Percentiles rank a stretch among this genome's conserved stretches.
Conservation (phyloP, 2,888 invertebrate genomes). For the Dioctria linearis region DNA sequence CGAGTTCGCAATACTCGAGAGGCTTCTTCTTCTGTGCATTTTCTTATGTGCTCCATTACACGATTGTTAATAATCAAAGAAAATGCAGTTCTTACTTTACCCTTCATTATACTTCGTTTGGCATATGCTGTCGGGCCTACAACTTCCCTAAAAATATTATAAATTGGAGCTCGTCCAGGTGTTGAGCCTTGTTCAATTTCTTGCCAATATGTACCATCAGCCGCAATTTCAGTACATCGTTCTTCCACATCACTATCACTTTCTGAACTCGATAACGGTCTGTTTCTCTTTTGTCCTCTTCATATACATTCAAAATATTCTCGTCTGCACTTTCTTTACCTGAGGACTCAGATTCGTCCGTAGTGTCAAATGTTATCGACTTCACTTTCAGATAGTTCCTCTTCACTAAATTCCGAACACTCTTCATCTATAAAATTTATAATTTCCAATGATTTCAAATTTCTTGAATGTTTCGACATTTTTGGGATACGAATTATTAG, state of each 20-base stretch:
- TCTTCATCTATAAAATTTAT: too few species aligned
- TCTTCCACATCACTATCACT: slow-evolving; percentile 7
- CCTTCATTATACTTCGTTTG: slow-evolving; percentile 60
- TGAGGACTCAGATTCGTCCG: slow-evolving; percentile 40
- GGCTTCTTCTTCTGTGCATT: too few species aligned
- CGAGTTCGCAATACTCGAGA: too few species aligned
- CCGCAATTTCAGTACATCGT: background rate
- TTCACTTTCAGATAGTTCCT: slow-evolving; percentile 53
- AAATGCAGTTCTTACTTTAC: slow-evolving; percentile 59
- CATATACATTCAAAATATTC: slow-evolving; percentile 48
- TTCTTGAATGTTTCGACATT: too few species aligned
- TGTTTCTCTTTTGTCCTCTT: slow-evolving; percentile 26
- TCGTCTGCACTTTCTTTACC: slow-evolving; percentile 46
- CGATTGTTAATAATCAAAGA: slow-evolving; percentile 57
- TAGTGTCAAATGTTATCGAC: slow-evolving; percentile 48
- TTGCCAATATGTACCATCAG: slow-evolving; percentile 1
- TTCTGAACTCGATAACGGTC: slow-evolving; percentile 9
- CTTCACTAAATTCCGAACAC: too few species aligned
- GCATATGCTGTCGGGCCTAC: slow-evolving; percentile 58
- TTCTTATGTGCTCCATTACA: too few species aligned
- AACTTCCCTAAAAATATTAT: slow-evolving; percentile 56
- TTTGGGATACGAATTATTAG: too few species aligned
- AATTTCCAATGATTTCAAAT: too few species aligned
- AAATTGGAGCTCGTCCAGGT: slow-evolving; percentile 31
- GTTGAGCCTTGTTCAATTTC: slow-evolving; percentile 8